phyloP scores from a whole-genome alignment of 2,888 invertebrate species.

The Eueremaeus valkanovi region DNA sequence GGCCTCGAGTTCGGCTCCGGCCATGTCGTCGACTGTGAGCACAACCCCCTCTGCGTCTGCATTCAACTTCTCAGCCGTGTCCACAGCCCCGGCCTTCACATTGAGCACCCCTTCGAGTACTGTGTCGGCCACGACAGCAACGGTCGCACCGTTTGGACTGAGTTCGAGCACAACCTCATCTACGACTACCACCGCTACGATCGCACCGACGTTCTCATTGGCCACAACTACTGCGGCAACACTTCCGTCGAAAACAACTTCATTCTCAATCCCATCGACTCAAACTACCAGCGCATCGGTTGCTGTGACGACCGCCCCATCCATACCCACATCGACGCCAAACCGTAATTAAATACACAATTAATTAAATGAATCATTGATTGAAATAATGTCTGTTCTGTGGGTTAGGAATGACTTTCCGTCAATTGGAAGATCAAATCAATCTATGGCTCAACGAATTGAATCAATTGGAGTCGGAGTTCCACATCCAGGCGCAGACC shows the following conservation, averaged over 20 bases:
- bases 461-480: constrained; percentile 86
- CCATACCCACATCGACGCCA: constrained; percentile 30
- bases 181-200: constrained; percentile 37
- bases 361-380: constrained; percentile 37
- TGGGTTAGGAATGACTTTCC: constrained; percentile 68
- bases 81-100: neutral
- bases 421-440: constrained; percentile 81
- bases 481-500: constrained; percentile 88
- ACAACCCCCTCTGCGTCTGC: neutral
- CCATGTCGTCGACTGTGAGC: neutral
- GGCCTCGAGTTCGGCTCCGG: no score
- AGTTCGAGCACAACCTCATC: constrained; percentile 38
- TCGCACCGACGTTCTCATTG: constrained; percentile 36
- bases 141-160: constrained; percentile 22
- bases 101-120: constrained; percentile 18
- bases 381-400: neutral
- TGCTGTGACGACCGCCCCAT: constrained; percentile 22
- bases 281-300: constrained; percentile 43
- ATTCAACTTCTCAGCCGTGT: neutral
- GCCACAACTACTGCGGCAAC: constrained; percentile 30
- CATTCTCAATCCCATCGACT: constrained; percentile 26
- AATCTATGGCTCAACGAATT: constrained; percentile 91
- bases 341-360: constrained; percentile 35
- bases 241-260: constrained; percentile 32
- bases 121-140: constrained; percentile 19